Evolutionary conservation across 2,797 vertebrate species (phyloP).

Genomic region (Cyprinella venusta): DNA sequence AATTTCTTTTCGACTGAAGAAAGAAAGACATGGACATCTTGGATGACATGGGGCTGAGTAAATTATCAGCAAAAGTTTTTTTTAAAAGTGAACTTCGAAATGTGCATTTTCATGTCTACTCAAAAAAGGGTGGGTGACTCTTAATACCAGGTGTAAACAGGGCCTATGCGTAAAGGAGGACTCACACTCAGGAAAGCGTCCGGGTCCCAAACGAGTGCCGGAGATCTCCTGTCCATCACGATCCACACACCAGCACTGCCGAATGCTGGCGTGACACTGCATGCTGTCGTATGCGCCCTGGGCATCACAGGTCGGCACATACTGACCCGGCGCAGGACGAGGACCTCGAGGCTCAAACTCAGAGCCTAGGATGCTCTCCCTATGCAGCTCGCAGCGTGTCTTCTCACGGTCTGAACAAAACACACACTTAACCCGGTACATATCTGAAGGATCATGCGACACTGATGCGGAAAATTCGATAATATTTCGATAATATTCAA

Average conservation of each 20-base stretch:
- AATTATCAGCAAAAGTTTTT: too few species aligned
- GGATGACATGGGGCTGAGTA: too few species aligned
- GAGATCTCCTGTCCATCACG: slow-evolving; percentile 84
- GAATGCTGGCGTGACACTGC: slow-evolving; percentile 86
- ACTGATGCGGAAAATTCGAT: too few species aligned
- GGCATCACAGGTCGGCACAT: slow-evolving; percentile 86
- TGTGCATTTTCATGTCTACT: too few species aligned
- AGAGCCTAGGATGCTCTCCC: slow-evolving; percentile 73
- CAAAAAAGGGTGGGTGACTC: too few species aligned
- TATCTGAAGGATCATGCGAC: too few species aligned
- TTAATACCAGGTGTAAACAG: too few species aligned
- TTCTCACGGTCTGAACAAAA: slow-evolving; percentile 73
- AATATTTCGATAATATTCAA: too few species aligned
- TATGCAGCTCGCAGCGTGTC: slow-evolving; percentile 84
- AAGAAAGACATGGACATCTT: too few species aligned
- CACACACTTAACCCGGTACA: neutral
- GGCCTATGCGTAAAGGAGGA: neutral
- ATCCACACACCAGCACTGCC: slow-evolving; percentile 95
- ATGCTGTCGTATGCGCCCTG: slow-evolving; percentile 83
- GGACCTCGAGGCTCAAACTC: slow-evolving; percentile 53
- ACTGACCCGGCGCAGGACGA: slow-evolving; percentile 73
- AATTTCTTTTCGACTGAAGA: too few species aligned
- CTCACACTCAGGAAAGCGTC: slow-evolving; percentile 89
- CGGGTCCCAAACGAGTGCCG: slow-evolving; percentile 80
- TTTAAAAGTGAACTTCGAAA: too few species aligned